Percentiles rank a stretch among this genome's conserved stretches.
Conservation (phyloP, 2,888 invertebrate genomes). For the Drosophila bunnanda region DNA sequence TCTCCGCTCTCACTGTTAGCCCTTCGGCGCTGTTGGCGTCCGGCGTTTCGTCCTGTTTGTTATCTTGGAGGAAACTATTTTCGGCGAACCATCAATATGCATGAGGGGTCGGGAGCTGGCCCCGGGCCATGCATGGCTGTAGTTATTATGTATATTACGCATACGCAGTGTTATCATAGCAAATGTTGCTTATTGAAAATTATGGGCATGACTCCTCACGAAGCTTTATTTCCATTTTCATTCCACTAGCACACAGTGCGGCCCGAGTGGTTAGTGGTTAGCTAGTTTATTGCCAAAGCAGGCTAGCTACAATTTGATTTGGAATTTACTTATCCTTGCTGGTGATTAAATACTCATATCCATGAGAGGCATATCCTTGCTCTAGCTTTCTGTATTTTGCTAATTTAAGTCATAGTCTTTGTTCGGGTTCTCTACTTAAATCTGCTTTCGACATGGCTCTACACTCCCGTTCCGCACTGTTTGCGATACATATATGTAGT, state of each 20-base stretch:
- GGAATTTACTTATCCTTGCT: neutral
- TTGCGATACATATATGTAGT: neutral
- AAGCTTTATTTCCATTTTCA: constrained; percentile 40
- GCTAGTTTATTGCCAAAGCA: neutral
- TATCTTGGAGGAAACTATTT: constrained; percentile 31
- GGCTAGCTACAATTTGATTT: neutral
- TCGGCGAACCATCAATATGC: constrained; percentile 57
- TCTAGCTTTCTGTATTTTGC: neutral
- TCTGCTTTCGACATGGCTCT: neutral
- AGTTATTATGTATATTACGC: constrained; percentile 64
- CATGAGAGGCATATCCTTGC: neutral
- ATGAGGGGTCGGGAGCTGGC: constrained; percentile 42
- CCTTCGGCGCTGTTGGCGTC: constrained; percentile 6
- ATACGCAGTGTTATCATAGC: constrained; percentile 69
- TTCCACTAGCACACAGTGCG: constrained; percentile 8
- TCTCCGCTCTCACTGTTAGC: constrained; percentile 32
- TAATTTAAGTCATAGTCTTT: neutral
- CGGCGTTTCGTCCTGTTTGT: constrained; percentile 20
- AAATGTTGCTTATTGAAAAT: constrained; percentile 68
- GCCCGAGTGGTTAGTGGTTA: neutral
- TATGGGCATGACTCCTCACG: constrained; percentile 53
- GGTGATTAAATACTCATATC: neutral
- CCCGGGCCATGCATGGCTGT: constrained; percentile 47
- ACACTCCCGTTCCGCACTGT: constrained; percentile 7
- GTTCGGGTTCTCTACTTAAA: neutral